A percentile compares a stretch with the other conserved stretches of the same genome.
Evolutionary conservation across 2,888 invertebrate genomes (phyloP).

Genomic region (Bimastos eiseni): DNA sequence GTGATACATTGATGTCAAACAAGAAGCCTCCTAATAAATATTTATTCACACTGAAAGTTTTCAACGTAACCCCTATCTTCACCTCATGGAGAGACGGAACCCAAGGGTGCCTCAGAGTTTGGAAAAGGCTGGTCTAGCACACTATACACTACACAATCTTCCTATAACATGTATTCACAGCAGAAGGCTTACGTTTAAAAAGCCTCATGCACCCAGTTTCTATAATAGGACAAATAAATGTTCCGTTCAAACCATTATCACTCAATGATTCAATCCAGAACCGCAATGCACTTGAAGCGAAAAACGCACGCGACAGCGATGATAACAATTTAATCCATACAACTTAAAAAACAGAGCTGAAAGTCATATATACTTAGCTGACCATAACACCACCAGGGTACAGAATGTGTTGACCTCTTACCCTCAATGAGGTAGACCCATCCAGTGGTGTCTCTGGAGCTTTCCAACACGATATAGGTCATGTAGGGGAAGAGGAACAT

Average conservation of each 20-base stretch:
- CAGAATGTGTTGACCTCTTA: neutral
- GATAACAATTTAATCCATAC: neutral
- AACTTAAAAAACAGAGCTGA: neutral
- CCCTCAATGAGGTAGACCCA: too few relatives aligned
- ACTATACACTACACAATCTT: too few relatives aligned
- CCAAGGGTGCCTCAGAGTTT: too few relatives aligned
- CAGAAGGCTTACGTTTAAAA: neutral
- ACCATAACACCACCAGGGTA: neutral
- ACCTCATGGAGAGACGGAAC: too few relatives aligned
- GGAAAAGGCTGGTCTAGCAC: too few relatives aligned
- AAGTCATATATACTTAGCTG: neutral
- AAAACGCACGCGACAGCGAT: neutral
- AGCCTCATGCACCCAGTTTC: neutral
- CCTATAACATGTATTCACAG: neutral
- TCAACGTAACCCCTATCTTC: too few relatives aligned
- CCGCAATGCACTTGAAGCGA: neutral
- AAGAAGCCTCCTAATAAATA: too few relatives aligned
- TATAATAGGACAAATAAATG: neutral
- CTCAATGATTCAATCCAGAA: neutral
- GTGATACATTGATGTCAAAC: too few relatives aligned
- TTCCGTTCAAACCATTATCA: neutral
- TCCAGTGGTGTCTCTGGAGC: too few relatives aligned
- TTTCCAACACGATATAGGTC: too few relatives aligned
- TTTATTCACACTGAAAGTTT: too few relatives aligned
- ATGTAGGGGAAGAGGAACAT: too few relatives aligned